phyloP scores from a whole-genome alignment of 2,888 invertebrate species.

The Sclerodermus sp. region DNA sequence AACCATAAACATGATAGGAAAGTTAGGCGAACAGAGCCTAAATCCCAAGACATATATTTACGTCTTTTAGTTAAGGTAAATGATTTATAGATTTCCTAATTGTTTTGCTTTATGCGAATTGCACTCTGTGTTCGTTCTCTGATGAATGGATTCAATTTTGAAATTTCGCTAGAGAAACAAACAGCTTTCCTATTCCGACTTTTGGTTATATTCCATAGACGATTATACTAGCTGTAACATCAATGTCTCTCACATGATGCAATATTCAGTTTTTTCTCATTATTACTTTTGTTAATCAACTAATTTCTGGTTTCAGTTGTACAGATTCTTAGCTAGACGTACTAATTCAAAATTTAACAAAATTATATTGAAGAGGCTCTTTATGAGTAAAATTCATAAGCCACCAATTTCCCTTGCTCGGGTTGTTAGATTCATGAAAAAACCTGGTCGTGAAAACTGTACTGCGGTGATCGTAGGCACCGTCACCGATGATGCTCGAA shows the following conservation, averaged over 20 bases:
- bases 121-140: slow-evolving; percentile 51
- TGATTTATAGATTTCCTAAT: slow-evolving; percentile 2
- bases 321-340: slow-evolving; percentile 95
- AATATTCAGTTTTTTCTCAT: neutral
- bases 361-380: slow-evolving; percentile 89
- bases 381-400: slow-evolving; percentile 95
- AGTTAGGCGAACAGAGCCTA: slow-evolving; percentile 95
- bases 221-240: slow-evolving; percentile 47
- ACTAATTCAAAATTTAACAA: slow-evolving; percentile 96
- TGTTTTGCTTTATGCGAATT: slow-evolving; percentile 44
- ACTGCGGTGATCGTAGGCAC: slow-evolving; percentile 94
- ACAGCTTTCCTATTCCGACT: slow-evolving; percentile 51
- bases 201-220: slow-evolving; percentile 24
- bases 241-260: neutral
- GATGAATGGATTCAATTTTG: slow-evolving; percentile 49
- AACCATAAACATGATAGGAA: slow-evolving; percentile 99
- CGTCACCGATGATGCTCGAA: slow-evolving; percentile 91
- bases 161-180: slow-evolving; percentile 50
- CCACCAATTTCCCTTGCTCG: slow-evolving; percentile 93
- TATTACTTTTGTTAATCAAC: neutral
- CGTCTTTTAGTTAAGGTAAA: slow-evolving; percentile 93
- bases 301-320: slow-evolving; percentile 69
- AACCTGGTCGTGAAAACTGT: slow-evolving; percentile 81
- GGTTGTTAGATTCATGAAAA: slow-evolving; percentile 83
- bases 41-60: slow-evolving; percentile 97